These are phyloP conservation scores for Grallaria varia DNA, from an alignment of 2,113 vertebrate species.

Conservation along the genomic window DNA sequence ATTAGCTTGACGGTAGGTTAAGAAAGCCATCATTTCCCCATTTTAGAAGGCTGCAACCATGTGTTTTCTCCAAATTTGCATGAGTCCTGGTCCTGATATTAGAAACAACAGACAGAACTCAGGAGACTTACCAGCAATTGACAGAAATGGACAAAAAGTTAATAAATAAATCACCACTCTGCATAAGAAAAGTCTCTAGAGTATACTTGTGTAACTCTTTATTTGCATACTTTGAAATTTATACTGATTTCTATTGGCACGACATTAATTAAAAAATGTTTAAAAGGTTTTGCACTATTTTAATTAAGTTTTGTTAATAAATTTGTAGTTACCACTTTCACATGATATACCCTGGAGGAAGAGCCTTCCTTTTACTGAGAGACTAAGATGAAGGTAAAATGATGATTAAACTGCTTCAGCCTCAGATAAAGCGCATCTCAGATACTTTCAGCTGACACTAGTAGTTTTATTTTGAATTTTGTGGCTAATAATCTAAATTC, in stretches of 20 bases:
- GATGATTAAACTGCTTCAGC: background rate
- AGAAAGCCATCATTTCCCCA: conserved; percentile 18
- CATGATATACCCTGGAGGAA: background rate
- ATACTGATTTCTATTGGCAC: background rate
- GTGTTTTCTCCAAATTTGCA: conserved; percentile 40
- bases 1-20: background rate
- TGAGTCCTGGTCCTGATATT: conserved; percentile 51
- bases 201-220: conserved; percentile 21
- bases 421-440: background rate
- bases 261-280: background rate
- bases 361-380: background rate
- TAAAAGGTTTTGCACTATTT: background rate
- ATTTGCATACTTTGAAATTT: conserved; percentile 55
- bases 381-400: conserved; percentile 18
- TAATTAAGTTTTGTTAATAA: background rate
- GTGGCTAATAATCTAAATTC: background rate
- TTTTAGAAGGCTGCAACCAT: conserved; percentile 4
- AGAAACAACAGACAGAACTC: conserved; percentile 36
- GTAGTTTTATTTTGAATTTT: conserved; percentile 20
- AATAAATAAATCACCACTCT: conserved; percentile 61
- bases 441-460: background rate
- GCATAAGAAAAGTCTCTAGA: conserved; percentile 25
- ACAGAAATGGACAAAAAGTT: conserved; percentile 43
- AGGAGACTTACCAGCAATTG: conserved; percentile 56
- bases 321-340: conserved; percentile 30